Evolutionary conservation across 2,113 vertebrate species (phyloP).

Genomic region (Octodon degus): DNA sequence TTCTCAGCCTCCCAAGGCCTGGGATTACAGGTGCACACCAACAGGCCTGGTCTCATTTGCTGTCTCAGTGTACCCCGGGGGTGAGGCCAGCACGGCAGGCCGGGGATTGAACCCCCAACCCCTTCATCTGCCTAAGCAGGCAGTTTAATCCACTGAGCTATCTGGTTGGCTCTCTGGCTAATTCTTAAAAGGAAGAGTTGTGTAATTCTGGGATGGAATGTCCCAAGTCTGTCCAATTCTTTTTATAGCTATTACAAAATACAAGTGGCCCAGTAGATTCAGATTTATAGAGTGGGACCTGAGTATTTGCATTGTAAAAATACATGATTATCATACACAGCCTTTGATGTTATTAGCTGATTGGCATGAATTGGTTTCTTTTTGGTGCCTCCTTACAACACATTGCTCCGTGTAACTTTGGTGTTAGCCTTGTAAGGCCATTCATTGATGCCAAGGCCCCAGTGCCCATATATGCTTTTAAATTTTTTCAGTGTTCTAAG

Average conservation of each 20-base stretch:
- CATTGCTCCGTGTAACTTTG: not conserved
- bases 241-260: not conserved
- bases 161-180: too few relatives aligned
- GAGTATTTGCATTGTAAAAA: not conserved
- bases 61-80: too few relatives aligned
- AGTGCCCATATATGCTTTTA: not conserved
- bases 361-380: not conserved
- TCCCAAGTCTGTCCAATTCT: not conserved
- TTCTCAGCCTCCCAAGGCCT: too few relatives aligned
- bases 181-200: not conserved
- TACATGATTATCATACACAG: not conserved
- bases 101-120: too few relatives aligned
- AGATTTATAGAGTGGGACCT: not conserved
- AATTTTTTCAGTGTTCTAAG: not conserved
- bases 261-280: not conserved
- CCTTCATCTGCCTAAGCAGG: too few relatives aligned
- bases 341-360: not conserved
- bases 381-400: not conserved
- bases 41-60: too few relatives aligned
- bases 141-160: too few relatives aligned
- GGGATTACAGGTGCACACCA: too few relatives aligned
- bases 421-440: not conserved
- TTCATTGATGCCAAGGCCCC: not conserved
- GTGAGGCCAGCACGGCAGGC: too few relatives aligned
- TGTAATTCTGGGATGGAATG: not conserved